Base-by-base conservation (phyloP, 2,113 vertebrate species). In the Phainopepla nitens region DNA sequence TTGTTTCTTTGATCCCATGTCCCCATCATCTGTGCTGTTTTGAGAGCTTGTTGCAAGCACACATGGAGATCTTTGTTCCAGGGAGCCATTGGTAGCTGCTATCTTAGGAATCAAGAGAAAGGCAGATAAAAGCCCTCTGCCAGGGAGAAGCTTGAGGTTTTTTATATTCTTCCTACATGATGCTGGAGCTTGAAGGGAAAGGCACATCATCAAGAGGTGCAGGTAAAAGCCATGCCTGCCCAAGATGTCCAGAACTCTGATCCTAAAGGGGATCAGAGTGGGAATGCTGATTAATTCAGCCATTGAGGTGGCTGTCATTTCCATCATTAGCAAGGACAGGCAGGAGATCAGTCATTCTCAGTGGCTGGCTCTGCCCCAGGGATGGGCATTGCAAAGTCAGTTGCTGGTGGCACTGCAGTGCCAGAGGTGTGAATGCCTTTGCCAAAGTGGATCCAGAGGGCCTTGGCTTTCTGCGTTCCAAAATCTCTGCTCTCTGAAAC, bases 371-470 rank as follows among this genome's bases (percentile, higher is more conserved):
- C 33, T 83, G 60, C 44, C 56, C n/a, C 21, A 39, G 19, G 29
- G 29, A 5, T 21, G 58, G 10, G 21, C 39, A 18, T 22, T 28
- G 44, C 31, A 29, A 78, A 82, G 51, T 23, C 71, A 61, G n/a
- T 64, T 49, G 45, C 33, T 27, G 28, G 22, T 57, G 21, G 24
- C 66, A 42, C 65, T 0, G 0, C 3, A 1, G 23, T 31, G 53
- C 33, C 77, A 50, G 64, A 17, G 54, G 16, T 2, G 6, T 24
- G 31, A 5, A 1, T 16, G 5, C 7, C 1, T 47, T 83, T 93
- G 45, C 76, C 72, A 18, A 22, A n/a, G 25, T 4, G 35, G 23
- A 79, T 24, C 29, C 31, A 27, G 62, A 72, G 25, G 22, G 28
- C 29, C 24, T 39, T 39, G 33, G 11, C 8, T 0, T 21, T 29